Conservation (phyloP, 2,888 invertebrate species). For the Nomada fabriciana region DNA sequence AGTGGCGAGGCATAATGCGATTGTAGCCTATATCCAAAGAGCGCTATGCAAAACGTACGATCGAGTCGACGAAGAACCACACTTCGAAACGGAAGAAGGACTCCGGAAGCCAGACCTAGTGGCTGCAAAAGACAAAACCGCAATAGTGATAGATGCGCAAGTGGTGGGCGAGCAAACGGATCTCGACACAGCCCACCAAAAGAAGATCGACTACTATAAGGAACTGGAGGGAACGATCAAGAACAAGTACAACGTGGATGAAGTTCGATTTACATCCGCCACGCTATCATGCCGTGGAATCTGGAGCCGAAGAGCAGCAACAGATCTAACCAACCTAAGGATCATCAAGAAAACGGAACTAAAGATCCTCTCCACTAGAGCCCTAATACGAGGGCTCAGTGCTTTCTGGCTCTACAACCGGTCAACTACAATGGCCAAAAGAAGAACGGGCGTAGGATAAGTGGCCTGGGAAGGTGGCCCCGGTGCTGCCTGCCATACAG, state of each 20-base stretch:
- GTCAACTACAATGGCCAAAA: no score
- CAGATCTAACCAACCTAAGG: no score
- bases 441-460: no score
- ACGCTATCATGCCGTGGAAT: neutral
- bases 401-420: no score
- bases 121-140: slow-evolving; percentile 5
- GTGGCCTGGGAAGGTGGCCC: no score
- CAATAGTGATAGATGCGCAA: slow-evolving; percentile 48
- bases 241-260: neutral
- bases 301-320: no score
- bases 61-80: slow-evolving; percentile 71
- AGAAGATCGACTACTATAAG: neutral
- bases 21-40: neutral
- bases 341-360: no score
- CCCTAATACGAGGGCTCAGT: no score
- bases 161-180: slow-evolving; percentile 46
- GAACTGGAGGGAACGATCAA: neutral
- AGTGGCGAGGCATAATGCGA: neutral
- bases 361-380: no score
- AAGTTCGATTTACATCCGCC: neutral
- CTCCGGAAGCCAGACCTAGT: slow-evolving; percentile 60
- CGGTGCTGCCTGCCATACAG: no score
- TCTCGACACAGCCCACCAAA: neutral
- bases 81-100: slow-evolving; percentile 55
- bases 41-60: slow-evolving; percentile 71